Evolutionary conservation across 2,888 invertebrate species (phyloP), one percentile per base, ranked within the genome.

Genomic region (Nezara viridula): DNA sequence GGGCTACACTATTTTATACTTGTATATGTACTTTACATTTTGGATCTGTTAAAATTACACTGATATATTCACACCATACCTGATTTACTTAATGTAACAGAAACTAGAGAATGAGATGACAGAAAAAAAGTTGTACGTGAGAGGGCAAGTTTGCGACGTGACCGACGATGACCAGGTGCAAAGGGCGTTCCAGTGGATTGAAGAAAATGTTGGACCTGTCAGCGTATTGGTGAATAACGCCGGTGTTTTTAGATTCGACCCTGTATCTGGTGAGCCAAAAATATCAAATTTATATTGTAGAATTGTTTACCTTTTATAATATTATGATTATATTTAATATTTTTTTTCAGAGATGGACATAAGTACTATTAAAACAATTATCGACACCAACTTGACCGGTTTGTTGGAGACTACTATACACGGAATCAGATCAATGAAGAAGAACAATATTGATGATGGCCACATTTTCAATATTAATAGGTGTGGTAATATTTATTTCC

Each of bases 221-320:
- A 94, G 95, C 91, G 93, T 95, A 10, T 92, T 95, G 89, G 92
- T 95, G 2, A 95, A 95, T 91, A 95, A 95, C 91, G 95, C 95
- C 2, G 95, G 94, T 5, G 91, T 94, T 21, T 27, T 44, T 10
- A 40, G 3, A 47, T 14, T 60, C 44, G 5, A 5, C 10, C 44
- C 44, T 44, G 44, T 44, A 5, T 7, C 44, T 44, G 44, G 44
- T 44, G 5, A 44, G 44, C 10, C 44, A 10, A 44, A 44, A 10
- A 44, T 5, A 10, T 44, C 10, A 5, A 7, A 44, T 44, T n/a
- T n/a, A n/a, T n/a, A n/a, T n/a, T n/a, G n/a, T n/a, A n/a, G n/a
- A n/a, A n/a, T n/a, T n/a, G n/a, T n/a, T n/a, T n/a, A n/a, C n/a
- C n/a, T n/a, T n/a, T n/a, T n/a, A n/a, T n/a, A n/a, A n/a, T 10